These are phyloP conservation scores for Actinopyga echinites DNA, from an alignment of 53 echinoderm and acorn worm genomes.

Conservation along the genomic window DNA sequence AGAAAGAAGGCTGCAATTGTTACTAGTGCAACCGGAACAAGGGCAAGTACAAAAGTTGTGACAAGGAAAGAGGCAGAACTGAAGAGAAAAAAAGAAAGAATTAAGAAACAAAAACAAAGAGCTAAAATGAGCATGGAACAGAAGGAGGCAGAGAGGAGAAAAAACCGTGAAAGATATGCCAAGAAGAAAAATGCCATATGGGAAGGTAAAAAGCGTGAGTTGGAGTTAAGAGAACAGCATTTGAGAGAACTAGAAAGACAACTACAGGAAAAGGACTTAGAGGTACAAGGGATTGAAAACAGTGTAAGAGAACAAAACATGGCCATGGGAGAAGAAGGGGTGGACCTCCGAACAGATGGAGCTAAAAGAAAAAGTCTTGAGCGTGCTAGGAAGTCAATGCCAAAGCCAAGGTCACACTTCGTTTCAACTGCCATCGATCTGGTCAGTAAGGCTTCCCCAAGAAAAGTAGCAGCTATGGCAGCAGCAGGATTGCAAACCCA, in stretches of 20 bases:
- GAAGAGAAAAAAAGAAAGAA: not conserved
- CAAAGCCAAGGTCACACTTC: not conserved
- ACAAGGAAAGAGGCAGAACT: not conserved
- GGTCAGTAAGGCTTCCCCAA: conserved; percentile 1
- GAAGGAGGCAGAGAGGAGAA: not conserved
- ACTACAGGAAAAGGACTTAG: not conserved
- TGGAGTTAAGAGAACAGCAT: conserved; percentile 8
- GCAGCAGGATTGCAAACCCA: not conserved
- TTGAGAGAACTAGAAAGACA: conserved; percentile 5
- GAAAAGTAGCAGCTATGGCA: not conserved
- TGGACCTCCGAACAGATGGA: not conserved
- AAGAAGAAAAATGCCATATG: not conserved
- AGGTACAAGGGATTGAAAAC: not conserved
- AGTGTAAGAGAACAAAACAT: not conserved
- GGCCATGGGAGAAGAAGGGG: conserved; percentile 6
- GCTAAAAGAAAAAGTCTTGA: not conserved
- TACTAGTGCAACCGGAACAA: not conserved
- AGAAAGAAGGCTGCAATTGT: not conserved
- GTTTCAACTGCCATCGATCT: not conserved
- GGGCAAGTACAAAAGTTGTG: not conserved
- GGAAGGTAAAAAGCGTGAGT: not conserved
- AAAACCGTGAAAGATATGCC: conserved; percentile 4
- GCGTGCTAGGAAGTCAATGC: conserved; percentile 15
- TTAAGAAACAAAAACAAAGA: not conserved
- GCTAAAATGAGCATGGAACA: not conserved